Evolutionary conservation across 2,113 vertebrate genomes (phyloP).

Genomic region (Prionailurus bengalensis): DNA sequence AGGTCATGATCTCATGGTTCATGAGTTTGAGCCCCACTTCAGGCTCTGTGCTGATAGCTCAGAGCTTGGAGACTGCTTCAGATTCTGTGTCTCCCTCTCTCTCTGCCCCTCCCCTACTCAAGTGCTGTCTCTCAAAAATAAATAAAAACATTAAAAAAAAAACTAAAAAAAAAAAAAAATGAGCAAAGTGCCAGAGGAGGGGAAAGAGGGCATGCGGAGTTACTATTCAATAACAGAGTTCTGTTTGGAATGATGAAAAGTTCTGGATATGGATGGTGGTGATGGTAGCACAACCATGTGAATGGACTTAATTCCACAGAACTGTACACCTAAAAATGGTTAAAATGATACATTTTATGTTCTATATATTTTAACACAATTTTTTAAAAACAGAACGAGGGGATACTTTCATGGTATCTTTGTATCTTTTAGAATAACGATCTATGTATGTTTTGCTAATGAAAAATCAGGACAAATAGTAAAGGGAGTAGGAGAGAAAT

Average conservation of each 20-base stretch:
- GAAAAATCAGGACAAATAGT: background rate
- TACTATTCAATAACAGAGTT: background rate
- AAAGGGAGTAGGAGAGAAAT: background rate
- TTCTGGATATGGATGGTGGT: background rate
- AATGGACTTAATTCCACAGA: background rate
- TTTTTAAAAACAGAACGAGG: background rate
- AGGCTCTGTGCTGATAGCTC: no score
- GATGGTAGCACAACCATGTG: rapidly evolving
- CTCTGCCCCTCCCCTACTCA: no score
- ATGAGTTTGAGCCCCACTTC: no score
- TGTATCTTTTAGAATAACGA: no score
- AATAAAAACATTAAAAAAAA: no score
- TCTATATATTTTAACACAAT: background rate
- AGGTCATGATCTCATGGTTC: no score
- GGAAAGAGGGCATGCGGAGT: background rate
- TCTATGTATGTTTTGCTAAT: background rate
- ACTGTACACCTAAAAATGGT: background rate
- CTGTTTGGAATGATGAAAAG: background rate
- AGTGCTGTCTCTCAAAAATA: no score
- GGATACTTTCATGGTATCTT: background rate
- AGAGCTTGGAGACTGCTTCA: no score
- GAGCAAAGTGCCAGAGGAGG: background rate
- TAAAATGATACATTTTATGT: background rate
- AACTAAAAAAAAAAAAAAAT: background rate
- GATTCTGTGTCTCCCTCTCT: no score